Percentiles rank a stretch among this genome's conserved stretches.
phyloP scores from a whole-genome alignment of 2,113 vertebrate genomes.

The Percina caprodes region DNA sequence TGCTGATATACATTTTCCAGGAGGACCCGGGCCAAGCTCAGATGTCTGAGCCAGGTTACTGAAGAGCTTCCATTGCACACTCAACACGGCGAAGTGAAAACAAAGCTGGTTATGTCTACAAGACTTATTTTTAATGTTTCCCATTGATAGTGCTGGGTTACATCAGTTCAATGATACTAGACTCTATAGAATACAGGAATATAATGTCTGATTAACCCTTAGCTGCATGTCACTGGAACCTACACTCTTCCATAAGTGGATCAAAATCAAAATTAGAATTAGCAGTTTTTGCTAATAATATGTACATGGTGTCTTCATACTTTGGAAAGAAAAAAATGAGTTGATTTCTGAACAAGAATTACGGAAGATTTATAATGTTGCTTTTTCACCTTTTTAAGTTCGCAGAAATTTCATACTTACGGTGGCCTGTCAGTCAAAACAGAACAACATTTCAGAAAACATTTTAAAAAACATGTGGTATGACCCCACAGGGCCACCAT shows the following conservation, averaged over 20 bases:
- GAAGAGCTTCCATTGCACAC: conserved; percentile 51
- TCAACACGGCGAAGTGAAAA: conserved; percentile 37
- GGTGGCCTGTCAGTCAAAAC: no score
- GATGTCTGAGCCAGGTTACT: conserved; percentile 64
- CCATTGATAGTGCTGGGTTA: neutral
- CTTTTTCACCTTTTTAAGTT: neutral
- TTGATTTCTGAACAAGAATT: neutral
- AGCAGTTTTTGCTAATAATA: neutral
- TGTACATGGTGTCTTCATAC: neutral
- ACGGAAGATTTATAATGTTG: neutral
- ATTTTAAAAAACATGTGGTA: no score
- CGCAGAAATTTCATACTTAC: no score
- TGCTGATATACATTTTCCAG: conserved; percentile 64
- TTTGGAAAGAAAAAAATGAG: neutral
- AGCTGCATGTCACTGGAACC: neutral
- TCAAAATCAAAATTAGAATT: no score
- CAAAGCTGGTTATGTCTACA: conserved; percentile 37
- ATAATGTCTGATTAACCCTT: neutral
- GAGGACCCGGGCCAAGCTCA: conserved; percentile 65
- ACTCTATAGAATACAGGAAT: neutral
- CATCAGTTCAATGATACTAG: neutral
- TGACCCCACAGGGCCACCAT: no score
- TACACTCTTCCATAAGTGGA: neutral
- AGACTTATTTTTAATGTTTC: conserved; percentile 8
- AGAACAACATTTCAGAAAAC: no score